Conservation (phyloP, 1,140 invertebrate genomes). For the Nephila pilipes region DNA sequence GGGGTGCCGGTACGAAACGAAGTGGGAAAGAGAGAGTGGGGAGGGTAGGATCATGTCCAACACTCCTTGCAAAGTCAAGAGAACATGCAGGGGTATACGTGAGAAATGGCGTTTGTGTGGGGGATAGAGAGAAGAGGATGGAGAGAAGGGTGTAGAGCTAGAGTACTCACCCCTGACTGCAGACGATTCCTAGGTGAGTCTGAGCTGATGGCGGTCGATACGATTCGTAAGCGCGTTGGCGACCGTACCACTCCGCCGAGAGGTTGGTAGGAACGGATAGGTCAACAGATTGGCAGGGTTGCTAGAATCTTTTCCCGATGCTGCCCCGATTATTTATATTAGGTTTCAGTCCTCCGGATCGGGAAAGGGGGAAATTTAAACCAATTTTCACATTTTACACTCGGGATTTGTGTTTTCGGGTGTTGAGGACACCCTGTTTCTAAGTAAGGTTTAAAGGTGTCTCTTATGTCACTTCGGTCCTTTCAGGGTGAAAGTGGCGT, state of each 20-base stretch:
- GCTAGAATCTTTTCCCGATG: background rate
- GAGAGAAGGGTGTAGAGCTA: conserved; percentile 12
- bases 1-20: conserved; percentile 11
- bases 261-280: background rate
- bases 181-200: conserved; percentile 40
- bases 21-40: background rate
- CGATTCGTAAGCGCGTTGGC: background rate
- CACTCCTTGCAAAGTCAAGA: background rate
- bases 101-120: background rate
- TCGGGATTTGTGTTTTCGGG: no score
- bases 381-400: no score
- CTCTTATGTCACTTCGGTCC: background rate
- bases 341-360: background rate
- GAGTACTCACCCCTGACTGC: conserved; percentile 32
- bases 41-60: background rate
- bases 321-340: conserved; percentile 15
- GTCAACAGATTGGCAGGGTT: conserved; percentile 34
- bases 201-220: conserved; percentile 15
- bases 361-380: no score
- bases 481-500: background rate
- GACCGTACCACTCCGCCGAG: conserved; percentile 28
- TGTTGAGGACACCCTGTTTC: background rate
- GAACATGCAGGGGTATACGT: background rate
- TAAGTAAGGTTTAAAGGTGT: background rate
- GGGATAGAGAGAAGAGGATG: background rate